Evolutionary conservation across 2,888 invertebrate species (phyloP), one percentile per base, ranked within the genome.

Genomic region (Cantharis rustica): DNA sequence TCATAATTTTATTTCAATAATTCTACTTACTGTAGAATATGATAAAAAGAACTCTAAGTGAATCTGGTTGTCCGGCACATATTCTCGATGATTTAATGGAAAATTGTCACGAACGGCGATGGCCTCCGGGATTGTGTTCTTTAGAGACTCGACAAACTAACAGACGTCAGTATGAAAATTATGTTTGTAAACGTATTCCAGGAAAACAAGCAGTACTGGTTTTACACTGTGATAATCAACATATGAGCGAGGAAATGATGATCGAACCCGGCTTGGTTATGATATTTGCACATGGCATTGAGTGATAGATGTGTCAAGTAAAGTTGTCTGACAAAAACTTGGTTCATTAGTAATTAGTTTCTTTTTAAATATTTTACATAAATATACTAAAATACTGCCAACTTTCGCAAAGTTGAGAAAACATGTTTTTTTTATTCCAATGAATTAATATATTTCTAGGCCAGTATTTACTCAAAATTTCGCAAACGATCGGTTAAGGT

Each of bases 221-320:
- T 61, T 91, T 98, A 81, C 95, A 96, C 79, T 97, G 97, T 88
- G 98, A 98, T 89, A 98, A 98, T 87, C 91, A 93, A 3, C 98
- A 98, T 87, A 97, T 98, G 91, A 94, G 96, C 75, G 97, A 97
- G 80, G 97, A 98, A 84, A 96, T 98, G 93, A 97, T 98, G 93
- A 92, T 96, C 62, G 97, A 98, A 83, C 98, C 98, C 0, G 98
- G 98, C 1, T 91, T 98, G 80, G 98, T 98, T 71, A 98, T 98
- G 98, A 98, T 98, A 86, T 98, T 98, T 89, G 98, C 98, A 78
- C 98, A 98, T 89, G 98, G 98, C 79, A 97, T 98, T 83, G 96
- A 96, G 88, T 95, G 89, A 86, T 47, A 47, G 47, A 47, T n/a
- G 47, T 47, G 47, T 47, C 47, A 47, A n/a, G 47, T 47, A 47